Base-by-base conservation (phyloP, 2,888 invertebrate species). In the Mimumesa dahlbomi region DNA sequence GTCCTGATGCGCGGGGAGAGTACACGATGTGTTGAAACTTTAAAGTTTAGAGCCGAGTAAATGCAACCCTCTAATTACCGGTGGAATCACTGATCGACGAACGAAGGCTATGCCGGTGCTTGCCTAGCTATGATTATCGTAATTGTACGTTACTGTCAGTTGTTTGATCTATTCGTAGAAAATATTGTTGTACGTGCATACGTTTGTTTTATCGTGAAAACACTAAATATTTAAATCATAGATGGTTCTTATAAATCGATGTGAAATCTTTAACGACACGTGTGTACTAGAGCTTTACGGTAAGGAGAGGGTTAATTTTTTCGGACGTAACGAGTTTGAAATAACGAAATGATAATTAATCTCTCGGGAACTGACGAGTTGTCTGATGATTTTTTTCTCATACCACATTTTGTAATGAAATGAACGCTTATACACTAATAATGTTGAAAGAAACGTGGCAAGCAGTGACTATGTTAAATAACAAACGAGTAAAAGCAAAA, bases 1-100 rank as follows among this genome's bases (percentile, higher is more conserved):
- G 83, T 87, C 87, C 87, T 88, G n/a, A 87, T 85, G 84, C 84
- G 88, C 88, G 88, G 87, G 86, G 84, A 89, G 85, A 85, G 84
- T 85, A 87, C 85, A 87, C 82, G 78, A 86, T 42, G n/a, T n/a
- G n/a, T n/a, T n/a, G n/a, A n/a, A n/a, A n/a, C n/a, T n/a, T n/a
- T n/a, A 69, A 50, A 53, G 83, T 84, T 84, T 80, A 75, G 76
- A 53, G 46, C 38, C 29, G 25, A 65, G 74, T 50, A 64, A 57
- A 16, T 64, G 53, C 45, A 63, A 48, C 56, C 45, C 40, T 53
- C 63, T 66, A 70, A 70, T 69, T 49, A 31, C 11, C 21, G 11
- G 29, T 45, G 31, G 38, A 59, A n/a, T n/a, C n/a, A n/a, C n/a
- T n/a, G n/a, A n/a, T n/a, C n/a, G n/a, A n/a, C n/a, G n/a, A n/a